phyloP scores from a whole-genome alignment of 2,797 vertebrate genomes.

The Serranus cabrilla region DNA sequence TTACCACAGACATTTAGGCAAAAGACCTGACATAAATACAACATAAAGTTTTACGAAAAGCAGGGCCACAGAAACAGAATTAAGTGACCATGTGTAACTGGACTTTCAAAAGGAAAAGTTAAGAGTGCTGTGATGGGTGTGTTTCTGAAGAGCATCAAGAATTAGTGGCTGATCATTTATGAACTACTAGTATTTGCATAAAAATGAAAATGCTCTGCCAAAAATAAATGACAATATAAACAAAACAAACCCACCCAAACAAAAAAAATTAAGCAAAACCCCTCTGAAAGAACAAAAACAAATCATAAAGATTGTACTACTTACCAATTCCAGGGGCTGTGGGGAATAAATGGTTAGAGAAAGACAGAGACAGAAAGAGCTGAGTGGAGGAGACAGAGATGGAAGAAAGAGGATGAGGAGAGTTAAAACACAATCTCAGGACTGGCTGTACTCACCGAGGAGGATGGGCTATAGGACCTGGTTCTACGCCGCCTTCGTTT shows the following conservation, averaged over 20 bases:
- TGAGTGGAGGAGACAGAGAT: conserved; percentile 72
- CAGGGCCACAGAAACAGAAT: conserved; percentile 9
- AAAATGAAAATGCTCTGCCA: conserved; percentile 79
- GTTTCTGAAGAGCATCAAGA: conserved; percentile 23
- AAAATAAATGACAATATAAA: conserved; percentile 55
- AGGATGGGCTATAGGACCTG: conserved; percentile 97
- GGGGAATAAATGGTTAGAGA: conserved; percentile 81
- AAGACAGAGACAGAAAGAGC: conserved; percentile 76
- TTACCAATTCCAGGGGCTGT: conserved; percentile 88
- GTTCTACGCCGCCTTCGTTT: conserved; percentile 96
- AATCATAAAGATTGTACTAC: conserved; percentile 88
- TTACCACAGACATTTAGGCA: not conserved
- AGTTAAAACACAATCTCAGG: conserved; percentile 78
- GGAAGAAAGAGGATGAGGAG: conserved; percentile 72
- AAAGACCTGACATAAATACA: conserved; percentile 13
- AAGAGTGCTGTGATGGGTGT: not conserved
- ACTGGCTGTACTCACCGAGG: conserved; percentile 96
- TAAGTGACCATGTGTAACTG: conserved; percentile 3
- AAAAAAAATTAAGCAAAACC: conserved; percentile 54
- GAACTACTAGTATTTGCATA: conserved; percentile 14
- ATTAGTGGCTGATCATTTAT: conserved; percentile 13
- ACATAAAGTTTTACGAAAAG: not conserved
- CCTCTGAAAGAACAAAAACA: conserved; percentile 72
- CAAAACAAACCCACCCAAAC: conserved; percentile 50
- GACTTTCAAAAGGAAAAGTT: conserved; percentile 8